Evolutionary conservation across 1,140 invertebrate species (phyloP).

Genomic region (Drosophila hydei): DNA sequence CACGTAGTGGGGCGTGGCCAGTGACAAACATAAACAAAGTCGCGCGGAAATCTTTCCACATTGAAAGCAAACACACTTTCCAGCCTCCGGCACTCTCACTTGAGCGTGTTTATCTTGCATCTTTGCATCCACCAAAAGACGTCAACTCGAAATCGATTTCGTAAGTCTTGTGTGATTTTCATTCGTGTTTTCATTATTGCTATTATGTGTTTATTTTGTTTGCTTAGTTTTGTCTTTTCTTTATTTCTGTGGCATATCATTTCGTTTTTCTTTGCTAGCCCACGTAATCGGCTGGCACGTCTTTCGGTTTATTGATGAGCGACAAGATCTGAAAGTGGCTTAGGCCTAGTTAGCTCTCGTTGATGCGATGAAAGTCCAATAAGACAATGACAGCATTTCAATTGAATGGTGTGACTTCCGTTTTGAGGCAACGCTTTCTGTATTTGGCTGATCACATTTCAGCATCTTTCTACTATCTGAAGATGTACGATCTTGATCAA

Average conservation of each 20-base stretch:
- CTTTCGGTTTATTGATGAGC: slow-evolving; percentile 27
- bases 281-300: slow-evolving; percentile 62
- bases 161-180: slow-evolving; percentile 54
- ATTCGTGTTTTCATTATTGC: slow-evolving; percentile 24
- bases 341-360: slow-evolving; percentile 28
- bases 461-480: too few species aligned
- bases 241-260: slow-evolving; percentile 15
- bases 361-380: slow-evolving; percentile 40
- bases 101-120: slow-evolving; percentile 69
- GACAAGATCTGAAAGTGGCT: slow-evolving; percentile 41
- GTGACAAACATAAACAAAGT: slow-evolving; percentile 20
- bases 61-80: slow-evolving; percentile 57
- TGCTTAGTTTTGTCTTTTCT: slow-evolving; percentile 6
- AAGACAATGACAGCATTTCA: slow-evolving; percentile 28
- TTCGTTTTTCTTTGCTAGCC: slow-evolving; percentile 49
- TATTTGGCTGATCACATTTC: too few species aligned
- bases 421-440: neutral
- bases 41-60: neutral
- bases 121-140: slow-evolving; percentile 59
- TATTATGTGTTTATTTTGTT: slow-evolving; percentile 15
- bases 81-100: slow-evolving; percentile 60
- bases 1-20: slow-evolving; percentile 43
- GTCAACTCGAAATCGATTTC: slow-evolving; percentile 41
- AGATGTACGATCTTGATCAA: too few species aligned
- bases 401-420: slow-evolving; percentile 36